These are phyloP conservation scores for Geotrupes spiniger DNA, from an alignment of 2,888 invertebrate genomes.

Conservation along the genomic window DNA sequence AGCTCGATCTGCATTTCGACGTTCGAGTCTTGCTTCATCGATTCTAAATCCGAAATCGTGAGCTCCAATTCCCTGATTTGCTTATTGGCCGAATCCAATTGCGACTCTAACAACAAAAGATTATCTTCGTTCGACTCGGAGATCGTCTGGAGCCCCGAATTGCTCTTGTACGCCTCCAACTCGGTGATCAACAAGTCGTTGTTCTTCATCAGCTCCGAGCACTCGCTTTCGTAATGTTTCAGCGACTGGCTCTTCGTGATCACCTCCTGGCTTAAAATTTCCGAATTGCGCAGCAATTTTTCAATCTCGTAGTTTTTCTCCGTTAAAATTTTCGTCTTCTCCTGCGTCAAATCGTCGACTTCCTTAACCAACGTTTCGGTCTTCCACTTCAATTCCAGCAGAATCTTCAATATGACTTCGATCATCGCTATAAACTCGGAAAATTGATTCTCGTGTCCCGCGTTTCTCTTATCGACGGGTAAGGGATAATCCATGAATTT, in stretches of 20 bases:
- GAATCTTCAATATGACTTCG: slow-evolving; percentile 55
- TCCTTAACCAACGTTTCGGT: slow-evolving; percentile 58
- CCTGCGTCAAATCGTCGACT: slow-evolving; percentile 57
- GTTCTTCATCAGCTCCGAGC: slow-evolving; percentile 66
- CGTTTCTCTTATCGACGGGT: slow-evolving; percentile 5
- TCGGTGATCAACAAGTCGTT: slow-evolving; percentile 67
- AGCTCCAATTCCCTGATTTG: slow-evolving; percentile 49
- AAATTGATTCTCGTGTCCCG: slow-evolving; percentile 31
- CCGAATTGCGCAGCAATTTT: slow-evolving; percentile 44
- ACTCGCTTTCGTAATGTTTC: slow-evolving; percentile 57
- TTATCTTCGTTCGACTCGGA: slow-evolving; percentile 72
- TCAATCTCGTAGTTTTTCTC: slow-evolving; percentile 49
- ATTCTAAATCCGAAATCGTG: slow-evolving; percentile 30
- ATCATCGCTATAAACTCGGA: slow-evolving; percentile 47
- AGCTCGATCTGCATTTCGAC: slow-evolving; percentile 31
- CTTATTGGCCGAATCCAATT: slow-evolving; percentile 55
- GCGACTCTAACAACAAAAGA: slow-evolving; percentile 60
- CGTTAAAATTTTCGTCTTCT: slow-evolving; percentile 42
- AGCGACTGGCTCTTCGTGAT: slow-evolving; percentile 45
- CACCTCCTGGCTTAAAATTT: slow-evolving; percentile 44
- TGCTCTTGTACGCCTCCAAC: slow-evolving; percentile 61
- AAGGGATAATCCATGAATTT: slow-evolving; percentile 23
- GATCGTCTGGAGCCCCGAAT: slow-evolving; percentile 68
- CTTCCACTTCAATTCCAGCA: slow-evolving; percentile 59
- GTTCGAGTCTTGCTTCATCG: slow-evolving; percentile 28